phyloP scores from a whole-genome alignment of 2,888 invertebrate genomes.

The Mesorhabditis sp. region DNA sequence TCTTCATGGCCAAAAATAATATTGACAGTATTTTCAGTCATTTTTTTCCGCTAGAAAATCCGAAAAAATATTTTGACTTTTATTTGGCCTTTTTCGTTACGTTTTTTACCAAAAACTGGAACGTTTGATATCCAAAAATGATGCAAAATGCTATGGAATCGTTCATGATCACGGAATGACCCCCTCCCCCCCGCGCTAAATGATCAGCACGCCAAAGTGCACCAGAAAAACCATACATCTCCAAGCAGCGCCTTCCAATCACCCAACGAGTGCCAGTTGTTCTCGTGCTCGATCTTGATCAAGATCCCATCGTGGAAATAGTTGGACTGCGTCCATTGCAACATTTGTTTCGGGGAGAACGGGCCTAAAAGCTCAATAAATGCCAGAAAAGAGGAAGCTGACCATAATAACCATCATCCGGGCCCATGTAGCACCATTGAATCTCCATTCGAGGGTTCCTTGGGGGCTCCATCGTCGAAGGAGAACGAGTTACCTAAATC shows the following conservation, averaged over 20 bases:
- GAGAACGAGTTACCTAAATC: too few relatives aligned
- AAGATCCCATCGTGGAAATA: constrained; percentile 77
- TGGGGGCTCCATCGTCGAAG: not conserved
- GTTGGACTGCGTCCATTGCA: constrained; percentile 78
- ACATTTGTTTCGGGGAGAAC: constrained; percentile 80
- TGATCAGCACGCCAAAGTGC: not conserved
- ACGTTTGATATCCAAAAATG: not conserved
- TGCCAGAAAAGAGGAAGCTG: not conserved
- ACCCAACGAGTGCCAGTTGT: constrained; percentile 59
- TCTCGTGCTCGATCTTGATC: constrained; percentile 76
- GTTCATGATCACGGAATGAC: constrained; percentile 4
- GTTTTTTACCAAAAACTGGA: too few relatives aligned
- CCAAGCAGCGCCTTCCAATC: constrained; percentile 26
- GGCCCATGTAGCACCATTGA: constrained; percentile 32
- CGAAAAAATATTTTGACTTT: too few relatives aligned
- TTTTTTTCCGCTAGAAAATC: too few relatives aligned
- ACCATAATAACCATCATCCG: constrained; percentile 29
- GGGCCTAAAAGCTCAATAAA: constrained; percentile 68
- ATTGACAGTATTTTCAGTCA: too few relatives aligned
- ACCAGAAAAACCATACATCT: constrained; percentile 7
- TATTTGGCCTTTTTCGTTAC: too few relatives aligned
- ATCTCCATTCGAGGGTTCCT: constrained; percentile 13
- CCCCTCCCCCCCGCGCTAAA: not conserved
- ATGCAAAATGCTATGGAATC: not conserved
- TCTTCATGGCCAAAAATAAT: too few relatives aligned